Conservation (phyloP, 2,888 invertebrate species). For the Corythucha ciliata region DNA sequence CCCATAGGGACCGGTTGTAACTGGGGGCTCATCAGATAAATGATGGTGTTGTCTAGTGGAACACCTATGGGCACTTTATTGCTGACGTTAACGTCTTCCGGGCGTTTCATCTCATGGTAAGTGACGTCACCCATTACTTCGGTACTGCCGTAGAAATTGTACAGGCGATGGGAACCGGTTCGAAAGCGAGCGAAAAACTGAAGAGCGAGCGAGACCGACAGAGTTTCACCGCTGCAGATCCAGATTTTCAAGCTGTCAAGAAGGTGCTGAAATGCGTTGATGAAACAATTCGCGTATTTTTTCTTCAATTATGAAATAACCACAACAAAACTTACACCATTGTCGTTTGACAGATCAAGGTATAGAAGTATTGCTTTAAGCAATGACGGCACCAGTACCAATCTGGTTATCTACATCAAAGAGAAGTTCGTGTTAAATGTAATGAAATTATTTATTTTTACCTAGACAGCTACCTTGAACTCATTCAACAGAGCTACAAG, state of each 20-base stretch:
- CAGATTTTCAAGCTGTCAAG: constrained; percentile 59
- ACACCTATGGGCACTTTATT: constrained; percentile 66
- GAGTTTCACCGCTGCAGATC: constrained; percentile 80
- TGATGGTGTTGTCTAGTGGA: constrained; percentile 67
- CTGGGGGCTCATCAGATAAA: constrained; percentile 69
- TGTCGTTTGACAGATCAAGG: constrained; percentile 31
- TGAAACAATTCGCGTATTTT: neutral
- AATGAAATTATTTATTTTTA: too few species aligned
- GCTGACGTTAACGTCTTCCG: constrained; percentile 51
- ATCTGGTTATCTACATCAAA: constrained; percentile 63
- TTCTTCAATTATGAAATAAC: neutral
- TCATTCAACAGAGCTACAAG: constrained; percentile 59
- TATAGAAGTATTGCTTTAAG: constrained; percentile 69
- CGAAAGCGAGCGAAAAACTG: constrained; percentile 68
- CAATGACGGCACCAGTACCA: constrained; percentile 76
- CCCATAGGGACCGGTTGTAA: constrained; percentile 61
- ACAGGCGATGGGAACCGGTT: constrained; percentile 49
- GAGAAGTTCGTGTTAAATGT: too few species aligned
- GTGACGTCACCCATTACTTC: constrained; percentile 89
- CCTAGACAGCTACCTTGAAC: constrained; percentile 49
- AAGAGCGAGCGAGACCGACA: constrained; percentile 58
- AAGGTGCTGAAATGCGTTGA: constrained; percentile 40
- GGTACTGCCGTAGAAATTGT: constrained; percentile 85
- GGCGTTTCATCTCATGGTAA: constrained; percentile 56
- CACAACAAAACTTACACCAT: constrained; percentile 23